Evolutionary conservation across 2,113 vertebrate genomes (phyloP), one percentile per base, ranked within the genome.

Genomic region (Cairina moschata): DNA sequence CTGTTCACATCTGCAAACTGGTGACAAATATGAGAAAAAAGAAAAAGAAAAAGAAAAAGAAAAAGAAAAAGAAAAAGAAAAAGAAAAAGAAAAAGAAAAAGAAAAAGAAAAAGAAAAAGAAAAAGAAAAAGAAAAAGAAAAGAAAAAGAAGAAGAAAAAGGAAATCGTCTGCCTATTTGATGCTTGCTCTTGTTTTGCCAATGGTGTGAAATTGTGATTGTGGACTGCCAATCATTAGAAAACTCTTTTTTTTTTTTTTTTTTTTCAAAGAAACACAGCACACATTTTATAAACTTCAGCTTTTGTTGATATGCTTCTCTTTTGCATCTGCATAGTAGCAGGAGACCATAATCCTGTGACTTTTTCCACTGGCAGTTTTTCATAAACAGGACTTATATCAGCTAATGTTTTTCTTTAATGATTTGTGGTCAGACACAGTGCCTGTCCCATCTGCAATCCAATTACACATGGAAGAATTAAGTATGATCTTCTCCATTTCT

Each of bases 341-440:
- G 88, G 86, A 95, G 76, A 90, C 88, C 86, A 93, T 0, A 2
- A 82, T 86, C 73, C 79, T 88, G 31, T 91, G 86, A 95, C 81
- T 95, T 97, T 96, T 93, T 92, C 92, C 74, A 91, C 59, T 92
- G 85, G 82, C 85, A 88, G 22, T 63, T 50, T 83, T 96, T 96
- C 79, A 91, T 83, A 93, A 96, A 75, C 88, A 95, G 65, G 86
- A 60, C 84, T 87, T 91, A 85, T 69, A 94, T 80, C 74, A 92
- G 58, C 50, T 96, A 94, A 95, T 92, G 13, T 95, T 96, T 95
- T 93, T 79, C 36, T 92, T 95, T 76, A 96, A 95, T 94, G 87
- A 93, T 95, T 88, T 93, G 81, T 93, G 87, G 89, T 93, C 92
- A 91, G 92, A 81, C 85, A 91, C 76, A 38, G 58, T 77, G 88